These are phyloP conservation scores for Macrosoma leucophasiata DNA, from an alignment of 2,888 invertebrate genomes.

Conservation along the genomic window DNA sequence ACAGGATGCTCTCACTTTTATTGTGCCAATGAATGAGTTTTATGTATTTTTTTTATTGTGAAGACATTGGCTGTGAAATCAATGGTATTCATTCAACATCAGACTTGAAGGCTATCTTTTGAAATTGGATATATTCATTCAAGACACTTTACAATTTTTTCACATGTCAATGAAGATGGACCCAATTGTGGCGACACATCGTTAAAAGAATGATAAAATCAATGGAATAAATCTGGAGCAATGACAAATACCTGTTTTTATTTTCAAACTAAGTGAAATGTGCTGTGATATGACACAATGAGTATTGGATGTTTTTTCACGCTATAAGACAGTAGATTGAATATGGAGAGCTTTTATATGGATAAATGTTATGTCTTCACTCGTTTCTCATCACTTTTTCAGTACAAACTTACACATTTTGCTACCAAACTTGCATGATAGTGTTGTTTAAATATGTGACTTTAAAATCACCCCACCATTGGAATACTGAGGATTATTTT, in stretches of 20 bases:
- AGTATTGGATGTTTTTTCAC: constrained; percentile 25
- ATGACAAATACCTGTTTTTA: no score
- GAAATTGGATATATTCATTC: no score
- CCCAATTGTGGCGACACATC: no score
- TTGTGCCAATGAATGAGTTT: constrained; percentile 39
- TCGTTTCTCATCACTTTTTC: constrained; percentile 67
- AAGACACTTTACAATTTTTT: no score
- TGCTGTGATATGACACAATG: constrained; percentile 8
- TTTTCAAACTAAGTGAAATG: constrained; percentile 3
- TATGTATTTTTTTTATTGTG: constrained; percentile 52
- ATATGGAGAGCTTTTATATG: constrained; percentile 14
- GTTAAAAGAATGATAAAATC: no score
- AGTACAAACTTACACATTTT: constrained; percentile 59
- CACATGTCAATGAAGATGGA: no score
- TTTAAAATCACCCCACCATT: constrained; percentile 26
- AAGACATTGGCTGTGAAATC: constrained; percentile 31
- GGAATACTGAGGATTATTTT: constrained; percentile 27
- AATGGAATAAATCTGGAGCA: no score
- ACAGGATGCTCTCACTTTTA: constrained; percentile 41
- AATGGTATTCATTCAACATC: no score
- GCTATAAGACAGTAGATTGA: constrained; percentile 31
- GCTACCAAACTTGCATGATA: constrained; percentile 53
- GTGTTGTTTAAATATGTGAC: constrained; percentile 31
- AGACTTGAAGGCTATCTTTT: no score
- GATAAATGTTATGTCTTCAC: constrained; percentile 47